Evolutionary conservation across 2,797 vertebrate genomes (phyloP).

Genomic region (Macropus fuliginosus): DNA sequence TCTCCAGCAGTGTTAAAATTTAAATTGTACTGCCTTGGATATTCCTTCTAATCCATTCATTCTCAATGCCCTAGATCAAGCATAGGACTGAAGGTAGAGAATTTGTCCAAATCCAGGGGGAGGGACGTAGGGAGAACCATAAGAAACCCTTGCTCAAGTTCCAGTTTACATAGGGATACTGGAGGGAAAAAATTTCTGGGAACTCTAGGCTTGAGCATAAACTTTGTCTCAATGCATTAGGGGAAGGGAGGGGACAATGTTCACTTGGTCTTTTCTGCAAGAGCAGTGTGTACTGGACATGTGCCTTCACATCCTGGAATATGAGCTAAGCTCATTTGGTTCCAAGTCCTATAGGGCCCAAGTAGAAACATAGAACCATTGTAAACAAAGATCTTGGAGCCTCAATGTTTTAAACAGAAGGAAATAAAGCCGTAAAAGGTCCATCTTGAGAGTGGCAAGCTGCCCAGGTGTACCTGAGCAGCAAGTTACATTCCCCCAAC

Average conservation of each 20-base stretch:
- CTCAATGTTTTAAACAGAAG: constrained; percentile 64
- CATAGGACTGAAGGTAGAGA: not conserved
- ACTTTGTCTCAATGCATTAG: constrained; percentile 60
- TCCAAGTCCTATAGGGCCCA: constrained; percentile 53
- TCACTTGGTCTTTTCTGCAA: constrained; percentile 61
- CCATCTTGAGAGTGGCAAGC: constrained; percentile 47
- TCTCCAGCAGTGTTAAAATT: not conserved
- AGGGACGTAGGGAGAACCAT: not conserved
- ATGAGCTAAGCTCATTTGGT: constrained; percentile 32
- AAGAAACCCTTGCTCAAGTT: not conserved
- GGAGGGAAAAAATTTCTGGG: constrained; percentile 53
- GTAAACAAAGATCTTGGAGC: constrained; percentile 57
- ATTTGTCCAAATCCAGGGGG: constrained; percentile 1
- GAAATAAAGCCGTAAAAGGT: constrained; percentile 60
- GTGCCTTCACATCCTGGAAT: constrained; percentile 57
- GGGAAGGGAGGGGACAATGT: constrained; percentile 33
- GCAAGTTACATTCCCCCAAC: constrained; percentile 58
- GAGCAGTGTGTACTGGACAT: constrained; percentile 42
- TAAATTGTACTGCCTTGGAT: not conserved
- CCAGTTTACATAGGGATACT: constrained; percentile 48
- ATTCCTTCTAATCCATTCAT: not conserved
- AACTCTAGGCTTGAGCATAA: constrained; percentile 42
- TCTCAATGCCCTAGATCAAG: not conserved
- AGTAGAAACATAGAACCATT: constrained; percentile 47
- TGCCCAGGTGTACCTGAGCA: constrained; percentile 73